Evolutionary conservation across 2,113 vertebrate species (phyloP), one percentile per base, ranked within the genome.

Genomic region (Eclectus roratus): DNA sequence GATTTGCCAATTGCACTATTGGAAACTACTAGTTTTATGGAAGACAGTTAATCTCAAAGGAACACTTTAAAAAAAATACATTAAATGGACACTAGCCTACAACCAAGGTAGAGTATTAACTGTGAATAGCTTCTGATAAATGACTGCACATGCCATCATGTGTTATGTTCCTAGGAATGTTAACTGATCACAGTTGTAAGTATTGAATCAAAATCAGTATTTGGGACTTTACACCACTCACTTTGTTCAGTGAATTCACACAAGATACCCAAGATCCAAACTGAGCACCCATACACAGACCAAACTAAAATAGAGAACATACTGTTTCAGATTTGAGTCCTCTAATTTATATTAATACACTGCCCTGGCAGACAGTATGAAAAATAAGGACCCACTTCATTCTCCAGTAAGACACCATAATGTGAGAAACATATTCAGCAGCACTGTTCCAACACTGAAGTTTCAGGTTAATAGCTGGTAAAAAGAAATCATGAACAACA

Each of bases 301-400:
- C 53, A 95, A 83, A 97, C 58, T 72, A 84, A 82, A 91, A 83
- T 46, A 81, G 61, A 52, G 21, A 84, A 46, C 85, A 41, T 23
- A 52, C 58, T 83, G 24, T 79, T 85, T 89, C 85, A 69, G 80
- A 79, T 94, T 61, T 94, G 71, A 96, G 91, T 90, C 21, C 82
- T 76, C 66, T 74, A 60, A 80, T 95, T 95, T 78, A 80, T 76
- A 50, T 63, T 91, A 78, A 85, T 91, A 76, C 6, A 33, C 35
- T 92, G 61, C 63, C 35, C 64, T 46, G 74, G 66, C 52, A 61
- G 19, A 73, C 70, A 87, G 16, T 41, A 28, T 27, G 24, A 71
- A 58, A 85, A 72, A 43, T 0, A 43, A 43, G 4, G 2, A 83
- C 20, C 29, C 44, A 73, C 35, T 29, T 73, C 3, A 31, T 50